Base-by-base conservation (phyloP, 2,888 invertebrate species). In the Lasioglossum zephyrum region DNA sequence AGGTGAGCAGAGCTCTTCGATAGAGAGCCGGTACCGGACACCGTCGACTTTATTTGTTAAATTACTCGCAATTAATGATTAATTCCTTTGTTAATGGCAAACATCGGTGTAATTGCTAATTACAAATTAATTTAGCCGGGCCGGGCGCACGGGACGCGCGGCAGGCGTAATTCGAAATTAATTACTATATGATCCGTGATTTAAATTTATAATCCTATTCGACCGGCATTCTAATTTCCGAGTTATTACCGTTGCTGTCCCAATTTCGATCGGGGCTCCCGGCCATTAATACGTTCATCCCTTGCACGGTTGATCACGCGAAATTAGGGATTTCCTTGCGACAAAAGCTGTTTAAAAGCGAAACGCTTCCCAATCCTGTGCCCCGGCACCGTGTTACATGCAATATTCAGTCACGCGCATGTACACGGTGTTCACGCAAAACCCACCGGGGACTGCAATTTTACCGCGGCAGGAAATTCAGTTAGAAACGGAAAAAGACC, bases 161-260 rank as follows among this genome's bases (percentile, higher is more conserved):
- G 79, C 73, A 70, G 70, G 73, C 87, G 86, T 88, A 89, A 90
- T 89, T 83, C 81, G 84, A 86, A 89, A 90, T 89, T 89, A 90
- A 89, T 89, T 89, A 88, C 90, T 88, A 81, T 88, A 88, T 90
- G 86, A 89, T 84, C 86, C 90, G 88, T 88, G 86, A 89, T 89
- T 89, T 89, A 89, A 89, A 90, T 90, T 90, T 83, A 86, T 89
- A 90, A 90, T 90, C 84, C 86, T 84, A 85, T 86, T 85, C 85
- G 79, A 83, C 73, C 47, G 79, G 80, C 76, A 85, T 88, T 86
- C 84, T 90, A 89, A 89, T 87, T 83, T 84, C 87, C 84, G 84
- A 87, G 76, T 87, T 87, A 87, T 87, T 87, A 87, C 84, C 81
- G 76, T 81, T 79, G 79, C 80, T 77, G 83, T 79, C 84, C 78